Conservation (phyloP, 2,113 vertebrate genomes). For the Strix uralensis region DNA sequence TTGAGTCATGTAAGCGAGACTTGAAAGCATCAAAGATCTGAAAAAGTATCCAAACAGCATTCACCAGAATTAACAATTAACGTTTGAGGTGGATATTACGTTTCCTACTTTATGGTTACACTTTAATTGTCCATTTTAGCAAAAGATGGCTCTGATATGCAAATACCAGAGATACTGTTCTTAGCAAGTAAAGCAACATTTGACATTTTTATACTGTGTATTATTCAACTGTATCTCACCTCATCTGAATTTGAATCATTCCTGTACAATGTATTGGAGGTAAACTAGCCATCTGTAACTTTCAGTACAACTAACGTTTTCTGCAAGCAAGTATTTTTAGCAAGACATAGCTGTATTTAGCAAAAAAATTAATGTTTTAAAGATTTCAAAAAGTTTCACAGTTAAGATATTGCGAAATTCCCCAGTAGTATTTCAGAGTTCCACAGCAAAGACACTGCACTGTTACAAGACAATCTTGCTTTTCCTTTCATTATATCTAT, state of each 20-base stretch:
- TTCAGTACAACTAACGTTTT: not conserved
- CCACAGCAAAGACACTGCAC: not conserved
- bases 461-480: not conserved
- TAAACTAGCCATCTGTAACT: not conserved
- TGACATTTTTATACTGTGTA: accelerated
- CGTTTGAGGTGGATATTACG: accelerated
- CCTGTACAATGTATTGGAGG: not conserved
- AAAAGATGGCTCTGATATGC: not conserved
- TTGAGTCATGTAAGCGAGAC: slow-evolving; percentile 88
- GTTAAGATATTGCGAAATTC: accelerated
- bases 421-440: not conserved
- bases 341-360: not conserved
- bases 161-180: not conserved
- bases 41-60: not conserved
- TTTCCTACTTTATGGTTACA: not conserved
- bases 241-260: not conserved
- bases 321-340: not conserved
- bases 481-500: not conserved
- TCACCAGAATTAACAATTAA: accelerated
- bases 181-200: not conserved
- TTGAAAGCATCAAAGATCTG: slow-evolving; percentile 93
- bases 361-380: not conserved
- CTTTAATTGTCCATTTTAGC: not conserved
- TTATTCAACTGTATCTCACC: not conserved
- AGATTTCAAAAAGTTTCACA: not conserved